Evolutionary conservation across 2,113 vertebrate genomes (phyloP).

Genomic region (Zapus hudsonius): DNA sequence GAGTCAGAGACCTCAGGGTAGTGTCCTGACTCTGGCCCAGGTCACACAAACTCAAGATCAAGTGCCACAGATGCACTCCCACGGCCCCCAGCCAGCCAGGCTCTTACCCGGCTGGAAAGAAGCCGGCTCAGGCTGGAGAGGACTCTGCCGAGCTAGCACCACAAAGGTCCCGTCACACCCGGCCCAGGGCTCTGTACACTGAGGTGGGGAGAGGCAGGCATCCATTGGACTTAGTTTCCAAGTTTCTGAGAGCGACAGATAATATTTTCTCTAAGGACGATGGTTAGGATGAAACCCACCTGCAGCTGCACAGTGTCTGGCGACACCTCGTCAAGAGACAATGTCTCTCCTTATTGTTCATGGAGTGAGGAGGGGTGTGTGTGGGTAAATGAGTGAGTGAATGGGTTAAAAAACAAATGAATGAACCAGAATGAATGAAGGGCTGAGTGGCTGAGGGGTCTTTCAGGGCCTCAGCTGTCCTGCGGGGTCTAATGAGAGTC

Average conservation of each 20-base stretch:
- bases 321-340: too few relatives aligned
- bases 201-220: neutral
- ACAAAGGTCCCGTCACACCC: rapidly evolving
- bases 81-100: too few relatives aligned
- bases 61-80: too few relatives aligned
- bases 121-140: neutral
- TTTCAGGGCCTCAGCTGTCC: neutral
- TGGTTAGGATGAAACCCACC: neutral
- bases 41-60: neutral
- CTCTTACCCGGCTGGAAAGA: neutral
- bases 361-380: rapidly evolving
- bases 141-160: neutral
- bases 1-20: rapidly evolving
- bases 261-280: too few relatives aligned
- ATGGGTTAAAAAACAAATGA: too few relatives aligned
- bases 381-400: neutral
- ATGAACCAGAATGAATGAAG: rapidly evolving
- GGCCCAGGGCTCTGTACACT: neutral
- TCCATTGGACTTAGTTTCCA: neutral
- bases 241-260: rapidly evolving
- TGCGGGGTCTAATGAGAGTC: neutral
- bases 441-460: rapidly evolving
- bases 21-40: rapidly evolving
- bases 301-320: rapidly evolving
- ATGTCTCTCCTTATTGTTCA: rapidly evolving